Evolutionary conservation across 2,888 invertebrate genomes (phyloP).

Genomic region (Pandemis heparana): DNA sequence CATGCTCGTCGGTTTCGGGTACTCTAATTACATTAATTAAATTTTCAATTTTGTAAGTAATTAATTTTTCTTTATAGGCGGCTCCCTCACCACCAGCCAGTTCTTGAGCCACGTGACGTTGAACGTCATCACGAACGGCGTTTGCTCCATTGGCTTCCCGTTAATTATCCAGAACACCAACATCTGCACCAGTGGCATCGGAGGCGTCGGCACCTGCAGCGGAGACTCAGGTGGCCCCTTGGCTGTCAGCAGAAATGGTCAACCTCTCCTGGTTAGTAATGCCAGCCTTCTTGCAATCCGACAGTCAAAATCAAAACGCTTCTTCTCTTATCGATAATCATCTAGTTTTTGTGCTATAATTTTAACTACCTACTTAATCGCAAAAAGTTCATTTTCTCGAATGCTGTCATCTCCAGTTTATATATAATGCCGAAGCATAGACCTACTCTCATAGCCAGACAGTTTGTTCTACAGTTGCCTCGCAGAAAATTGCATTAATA

Average conservation of each 20-base stretch:
- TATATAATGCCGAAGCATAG: no score
- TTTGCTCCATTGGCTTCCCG: slow-evolving; percentile 48
- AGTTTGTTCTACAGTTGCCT: no score
- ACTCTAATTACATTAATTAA: no score
- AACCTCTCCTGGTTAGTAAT: background rate
- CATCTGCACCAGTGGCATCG: slow-evolving; percentile 49
- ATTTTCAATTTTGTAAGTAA: no score
- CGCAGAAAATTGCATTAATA: no score
- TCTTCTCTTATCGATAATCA: background rate
- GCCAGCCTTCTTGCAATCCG: background rate
- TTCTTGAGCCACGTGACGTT: slow-evolving; percentile 50
- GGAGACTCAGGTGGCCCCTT: slow-evolving; percentile 55
- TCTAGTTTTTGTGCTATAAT: no score
- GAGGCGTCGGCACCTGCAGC: slow-evolving; percentile 48
- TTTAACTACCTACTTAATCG: no score
- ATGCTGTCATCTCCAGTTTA: no score
- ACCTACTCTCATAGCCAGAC: no score
- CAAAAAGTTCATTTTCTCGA: no score
- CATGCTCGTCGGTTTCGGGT: no score
- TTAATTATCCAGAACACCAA: slow-evolving; percentile 43
- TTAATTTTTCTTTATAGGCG: slow-evolving; percentile 44
- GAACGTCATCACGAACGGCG: slow-evolving; percentile 47
- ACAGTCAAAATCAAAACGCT: background rate
- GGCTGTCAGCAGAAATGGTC: slow-evolving; percentile 25
- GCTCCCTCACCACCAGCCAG: slow-evolving; percentile 46